Conservation (phyloP, 2,797 vertebrate species). For the Botia kubotai region DNA sequence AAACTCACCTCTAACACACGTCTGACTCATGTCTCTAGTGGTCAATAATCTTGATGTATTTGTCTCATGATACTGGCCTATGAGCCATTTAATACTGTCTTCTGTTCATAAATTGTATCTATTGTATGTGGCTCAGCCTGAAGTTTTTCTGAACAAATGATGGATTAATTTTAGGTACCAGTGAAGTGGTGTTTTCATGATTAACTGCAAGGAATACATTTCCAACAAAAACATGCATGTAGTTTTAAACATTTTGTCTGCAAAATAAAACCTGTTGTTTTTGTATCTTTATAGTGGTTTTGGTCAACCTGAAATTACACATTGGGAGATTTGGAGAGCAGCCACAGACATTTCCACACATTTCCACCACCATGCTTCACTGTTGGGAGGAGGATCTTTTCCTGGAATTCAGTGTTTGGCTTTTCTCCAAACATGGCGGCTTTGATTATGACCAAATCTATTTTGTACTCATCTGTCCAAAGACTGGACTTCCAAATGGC, state of each 20-base stretch:
- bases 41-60: background rate
- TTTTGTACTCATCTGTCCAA: too few species aligned
- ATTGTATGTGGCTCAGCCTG: background rate
- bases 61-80: background rate
- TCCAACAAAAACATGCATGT: background rate
- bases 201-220: background rate
- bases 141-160: background rate
- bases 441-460: too few species aligned
- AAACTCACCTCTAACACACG: background rate
- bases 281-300: too few species aligned
- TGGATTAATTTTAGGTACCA: background rate
- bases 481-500: too few species aligned
- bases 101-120: background rate
- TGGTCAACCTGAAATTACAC: too few species aligned
- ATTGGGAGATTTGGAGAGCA: too few species aligned
- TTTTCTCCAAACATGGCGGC: too few species aligned
- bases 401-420: too few species aligned
- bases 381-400: too few species aligned
- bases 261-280: background rate
- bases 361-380: too few species aligned
- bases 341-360: too few species aligned
- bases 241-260: background rate
- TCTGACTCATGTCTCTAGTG: constrained; percentile 8
- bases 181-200: background rate
- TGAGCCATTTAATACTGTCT: background rate